Conservation (phyloP, 2,797 vertebrate species). For the Sebastes diaconus region DNA sequence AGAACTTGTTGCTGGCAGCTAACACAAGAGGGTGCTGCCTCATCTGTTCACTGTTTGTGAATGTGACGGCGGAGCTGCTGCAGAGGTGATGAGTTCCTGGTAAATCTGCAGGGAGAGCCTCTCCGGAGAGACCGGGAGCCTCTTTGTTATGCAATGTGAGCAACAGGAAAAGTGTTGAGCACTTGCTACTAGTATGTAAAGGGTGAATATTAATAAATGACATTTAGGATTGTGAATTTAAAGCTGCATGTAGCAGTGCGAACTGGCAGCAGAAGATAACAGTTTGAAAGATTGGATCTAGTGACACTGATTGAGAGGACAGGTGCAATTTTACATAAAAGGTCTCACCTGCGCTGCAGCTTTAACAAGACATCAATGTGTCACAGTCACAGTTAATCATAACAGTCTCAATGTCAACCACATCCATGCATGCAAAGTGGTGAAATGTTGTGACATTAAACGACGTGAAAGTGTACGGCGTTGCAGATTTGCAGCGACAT, state of each 20-base stretch:
- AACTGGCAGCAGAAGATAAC: background rate
- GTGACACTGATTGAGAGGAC: background rate
- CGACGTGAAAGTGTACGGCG: background rate
- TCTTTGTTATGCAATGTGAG: background rate
- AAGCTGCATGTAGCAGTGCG: background rate
- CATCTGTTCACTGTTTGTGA: slow-evolving; percentile 24
- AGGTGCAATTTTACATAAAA: background rate
- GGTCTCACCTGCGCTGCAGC: background rate
- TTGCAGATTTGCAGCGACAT: background rate
- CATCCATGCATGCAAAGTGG: background rate
- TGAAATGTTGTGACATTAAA: background rate
- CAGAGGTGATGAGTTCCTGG: background rate
- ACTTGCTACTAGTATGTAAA: background rate
- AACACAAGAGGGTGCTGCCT: slow-evolving; percentile 59
- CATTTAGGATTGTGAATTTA: background rate
- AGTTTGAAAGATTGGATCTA: background rate
- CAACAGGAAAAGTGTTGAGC: background rate
- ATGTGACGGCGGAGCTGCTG: background rate
- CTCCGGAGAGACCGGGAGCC: background rate
- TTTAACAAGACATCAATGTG: background rate
- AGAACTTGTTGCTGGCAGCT: background rate
- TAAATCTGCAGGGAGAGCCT: slow-evolving; percentile 7
- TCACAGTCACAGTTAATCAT: background rate
- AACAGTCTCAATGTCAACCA: background rate
- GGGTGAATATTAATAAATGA: background rate